phyloP scores from a whole-genome alignment of 2,888 invertebrate species.

The Dione vanillae region DNA sequence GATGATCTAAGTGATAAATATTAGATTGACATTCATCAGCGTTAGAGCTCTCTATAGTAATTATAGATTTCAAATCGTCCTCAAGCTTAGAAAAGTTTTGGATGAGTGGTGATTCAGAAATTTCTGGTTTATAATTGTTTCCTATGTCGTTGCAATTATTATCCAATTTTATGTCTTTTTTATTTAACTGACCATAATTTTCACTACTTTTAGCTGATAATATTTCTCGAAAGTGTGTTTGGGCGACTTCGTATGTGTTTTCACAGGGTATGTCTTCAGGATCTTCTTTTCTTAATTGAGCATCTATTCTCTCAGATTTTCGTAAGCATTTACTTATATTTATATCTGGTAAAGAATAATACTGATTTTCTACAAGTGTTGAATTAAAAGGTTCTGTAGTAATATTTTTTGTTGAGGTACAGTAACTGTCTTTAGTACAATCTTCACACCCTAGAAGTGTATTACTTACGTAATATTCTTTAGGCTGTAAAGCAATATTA shows the following conservation, averaged over 20 bases:
- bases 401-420: slow-evolving; percentile 75
- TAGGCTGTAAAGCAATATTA: slow-evolving; percentile 50
- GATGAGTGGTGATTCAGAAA: slow-evolving; percentile 66
- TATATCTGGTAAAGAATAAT: slow-evolving; percentile 88
- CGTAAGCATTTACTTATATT: slow-evolving; percentile 88
- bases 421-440: slow-evolving; percentile 69
- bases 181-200: slow-evolving; percentile 76
- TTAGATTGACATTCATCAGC: slow-evolving; percentile 63
- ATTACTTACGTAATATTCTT: slow-evolving; percentile 71
- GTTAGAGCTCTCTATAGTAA: slow-evolving; percentile 76
- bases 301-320: slow-evolving; percentile 89
- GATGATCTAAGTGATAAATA: slow-evolving; percentile 68
- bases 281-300: slow-evolving; percentile 85
- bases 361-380: slow-evolving; percentile 86
- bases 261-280: slow-evolving; percentile 75
- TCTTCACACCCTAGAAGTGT: slow-evolving; percentile 74
- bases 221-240: slow-evolving; percentile 74
- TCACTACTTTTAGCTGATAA: slow-evolving; percentile 65
- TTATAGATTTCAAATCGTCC: slow-evolving; percentile 78
- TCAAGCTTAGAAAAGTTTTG: slow-evolving; percentile 74
- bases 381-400: slow-evolving; percentile 80
- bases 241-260: slow-evolving; percentile 76
- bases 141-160: slow-evolving; percentile 49
- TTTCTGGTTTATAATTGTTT: slow-evolving; percentile 59
- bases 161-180: slow-evolving; percentile 53